Evolutionary conservation across 1,140 invertebrate genomes (phyloP).

Genomic region (Mamestra configurata): DNA sequence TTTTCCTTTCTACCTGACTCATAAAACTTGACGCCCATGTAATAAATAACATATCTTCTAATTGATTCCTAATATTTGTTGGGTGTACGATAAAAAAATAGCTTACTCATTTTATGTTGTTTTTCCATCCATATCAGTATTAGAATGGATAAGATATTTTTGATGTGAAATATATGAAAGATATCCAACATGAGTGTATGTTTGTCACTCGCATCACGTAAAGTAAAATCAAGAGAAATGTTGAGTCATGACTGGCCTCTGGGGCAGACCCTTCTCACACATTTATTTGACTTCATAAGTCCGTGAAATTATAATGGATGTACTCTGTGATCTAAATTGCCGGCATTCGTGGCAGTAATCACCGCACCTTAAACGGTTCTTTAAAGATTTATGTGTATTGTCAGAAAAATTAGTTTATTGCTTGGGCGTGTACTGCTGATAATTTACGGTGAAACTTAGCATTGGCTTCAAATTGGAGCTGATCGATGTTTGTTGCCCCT

Average conservation of each 20-base stretch:
- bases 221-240: conserved; percentile 19
- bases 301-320: conserved; percentile 26
- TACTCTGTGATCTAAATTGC: background rate
- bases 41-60: background rate
- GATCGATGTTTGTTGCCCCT: conserved; percentile 39
- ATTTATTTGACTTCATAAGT: conserved; percentile 20
- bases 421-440: background rate
- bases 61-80: conserved; percentile 18
- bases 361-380: conserved; percentile 8
- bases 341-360: background rate
- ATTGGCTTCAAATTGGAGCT: conserved; percentile 5
- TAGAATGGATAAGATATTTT: conserved; percentile 30
- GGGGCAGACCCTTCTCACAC: conserved; percentile 18
- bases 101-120: conserved; percentile 5
- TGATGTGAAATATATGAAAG: background rate
- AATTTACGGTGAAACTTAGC: conserved; percentile 25
- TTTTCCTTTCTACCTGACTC: no score
- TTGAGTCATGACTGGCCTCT: conserved; percentile 17
- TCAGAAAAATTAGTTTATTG: conserved; percentile 14
- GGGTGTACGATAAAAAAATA: background rate
- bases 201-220: conserved; percentile 29
- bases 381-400: conserved; percentile 19
- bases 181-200: background rate
- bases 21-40: background rate
- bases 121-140: background rate